phyloP scores from a whole-genome alignment of 1,140 invertebrate species.

The Pemphigus obesinymphae region DNA sequence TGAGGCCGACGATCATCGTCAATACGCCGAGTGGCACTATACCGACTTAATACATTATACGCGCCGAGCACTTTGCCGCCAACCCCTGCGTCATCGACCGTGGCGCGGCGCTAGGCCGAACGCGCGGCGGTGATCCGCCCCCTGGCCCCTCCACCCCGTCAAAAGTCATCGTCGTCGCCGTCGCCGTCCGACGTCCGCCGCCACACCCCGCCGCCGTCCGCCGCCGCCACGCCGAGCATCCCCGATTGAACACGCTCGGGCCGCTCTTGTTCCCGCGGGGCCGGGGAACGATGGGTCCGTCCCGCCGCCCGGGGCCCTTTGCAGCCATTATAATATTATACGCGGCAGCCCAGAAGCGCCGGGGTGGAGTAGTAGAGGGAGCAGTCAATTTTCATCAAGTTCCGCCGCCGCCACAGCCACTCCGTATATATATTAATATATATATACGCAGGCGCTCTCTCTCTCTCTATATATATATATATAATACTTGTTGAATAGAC shows the following conservation, averaged over 20 bases:
- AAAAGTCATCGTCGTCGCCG: too few relatives aligned
- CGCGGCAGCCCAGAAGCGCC: too few relatives aligned
- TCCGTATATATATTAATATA: too few relatives aligned
- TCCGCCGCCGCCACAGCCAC: neutral
- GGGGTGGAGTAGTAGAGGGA: neutral
- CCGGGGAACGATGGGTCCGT: too few relatives aligned
- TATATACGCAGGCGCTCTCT: too few relatives aligned
- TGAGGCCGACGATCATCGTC: neutral
- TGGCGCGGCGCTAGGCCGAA: too few relatives aligned
- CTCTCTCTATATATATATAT: neutral
- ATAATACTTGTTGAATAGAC: constrained; percentile 39
- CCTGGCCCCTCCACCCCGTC: neutral
- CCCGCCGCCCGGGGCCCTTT: neutral
- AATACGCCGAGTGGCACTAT: neutral
- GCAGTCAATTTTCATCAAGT: constrained; percentile 2
- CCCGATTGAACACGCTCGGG: neutral
- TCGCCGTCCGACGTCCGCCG: too few relatives aligned
- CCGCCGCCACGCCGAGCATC: neutral
- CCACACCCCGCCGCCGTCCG: neutral
- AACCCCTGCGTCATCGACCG: too few relatives aligned
- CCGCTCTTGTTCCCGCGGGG: neutral
- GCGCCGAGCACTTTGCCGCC: constrained; percentile 13
- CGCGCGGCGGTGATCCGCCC: too few relatives aligned
- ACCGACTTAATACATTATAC: neutral
- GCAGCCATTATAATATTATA: neutral